A percentile compares a stretch with the other conserved stretches of the same genome.
Evolutionary conservation across 2,113 vertebrate genomes (phyloP).

Genomic region (Poecile atricapillus): DNA sequence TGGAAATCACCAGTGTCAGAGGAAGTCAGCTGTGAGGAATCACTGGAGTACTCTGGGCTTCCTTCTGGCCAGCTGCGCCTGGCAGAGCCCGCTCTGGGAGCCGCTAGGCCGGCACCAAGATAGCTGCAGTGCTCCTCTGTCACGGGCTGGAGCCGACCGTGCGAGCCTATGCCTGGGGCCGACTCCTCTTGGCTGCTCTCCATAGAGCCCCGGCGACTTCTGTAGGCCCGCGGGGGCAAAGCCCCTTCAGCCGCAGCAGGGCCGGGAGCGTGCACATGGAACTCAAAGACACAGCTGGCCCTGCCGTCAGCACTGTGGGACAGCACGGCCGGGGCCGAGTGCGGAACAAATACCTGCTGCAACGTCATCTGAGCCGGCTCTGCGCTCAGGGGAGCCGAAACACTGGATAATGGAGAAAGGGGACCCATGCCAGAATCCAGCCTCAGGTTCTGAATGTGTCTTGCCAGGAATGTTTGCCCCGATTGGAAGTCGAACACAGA

Average conservation of each 20-base stretch:
- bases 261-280: constrained; percentile 78
- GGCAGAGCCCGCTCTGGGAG: constrained; percentile 80
- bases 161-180: constrained; percentile 61
- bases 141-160: constrained; percentile 89
- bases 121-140: constrained; percentile 87
- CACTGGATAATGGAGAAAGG: constrained; percentile 69
- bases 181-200: constrained; percentile 86
- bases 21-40: constrained; percentile 89
- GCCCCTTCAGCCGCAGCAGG: constrained; percentile 80
- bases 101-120: constrained; percentile 77
- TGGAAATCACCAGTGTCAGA: constrained; percentile 90
- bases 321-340: constrained; percentile 89
- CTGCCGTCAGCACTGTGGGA: constrained; percentile 76
- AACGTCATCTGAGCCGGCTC: constrained; percentile 77
- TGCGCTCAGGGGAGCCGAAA: constrained; percentile 74
- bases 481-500: constrained; percentile 83
- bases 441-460: constrained; percentile 79
- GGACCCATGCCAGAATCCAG: constrained; percentile 75
- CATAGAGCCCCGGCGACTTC: constrained; percentile 82
- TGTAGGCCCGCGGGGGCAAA: constrained; percentile 78
- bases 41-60: constrained; percentile 91
- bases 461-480: constrained; percentile 78
- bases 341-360: constrained; percentile 82
- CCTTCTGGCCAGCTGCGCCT: constrained; percentile 80
- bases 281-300: constrained; percentile 86